phyloP scores from a whole-genome alignment of 2,888 invertebrate genomes.

The Luffia ferchaultella region DNA sequence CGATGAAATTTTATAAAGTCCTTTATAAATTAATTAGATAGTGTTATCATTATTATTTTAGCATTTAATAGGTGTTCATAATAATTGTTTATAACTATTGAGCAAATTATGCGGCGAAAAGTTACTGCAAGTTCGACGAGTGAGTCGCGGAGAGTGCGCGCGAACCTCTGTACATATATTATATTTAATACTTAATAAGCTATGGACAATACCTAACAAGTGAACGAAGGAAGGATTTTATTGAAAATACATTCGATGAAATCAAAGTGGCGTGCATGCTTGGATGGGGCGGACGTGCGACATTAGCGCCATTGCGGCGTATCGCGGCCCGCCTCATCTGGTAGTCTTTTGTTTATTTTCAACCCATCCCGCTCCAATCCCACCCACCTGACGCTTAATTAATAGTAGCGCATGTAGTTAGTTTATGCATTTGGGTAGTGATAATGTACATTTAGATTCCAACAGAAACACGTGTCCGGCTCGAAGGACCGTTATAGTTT shows the following conservation, averaged over 20 bases:
- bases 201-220: constrained; percentile 67
- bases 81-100: neutral
- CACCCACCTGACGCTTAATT: constrained; percentile 25
- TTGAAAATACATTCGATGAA: constrained; percentile 62
- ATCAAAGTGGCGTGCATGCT: constrained; percentile 46
- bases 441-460: neutral
- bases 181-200: constrained; percentile 55
- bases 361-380: constrained; percentile 21
- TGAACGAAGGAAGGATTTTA: constrained; percentile 54
- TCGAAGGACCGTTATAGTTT: neutral
- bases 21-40: constrained; percentile 55
- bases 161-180: constrained; percentile 43
- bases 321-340: neutral
- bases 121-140: constrained; percentile 1
- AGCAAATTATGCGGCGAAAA: constrained; percentile 15
- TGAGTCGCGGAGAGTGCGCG: neutral
- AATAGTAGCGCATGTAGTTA: constrained; percentile 39
- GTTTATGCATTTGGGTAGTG: constrained; percentile 9
- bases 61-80: constrained; percentile 61
- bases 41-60: constrained; percentile 49
- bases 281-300: constrained; percentile 19
- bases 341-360: constrained; percentile 28
- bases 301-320: no score
- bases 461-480: no score
- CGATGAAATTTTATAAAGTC: constrained; percentile 26